Evolutionary conservation across 2,797 vertebrate species (phyloP), one percentile per base, ranked within the genome.

Genomic region (Telmatherina bonti): DNA sequence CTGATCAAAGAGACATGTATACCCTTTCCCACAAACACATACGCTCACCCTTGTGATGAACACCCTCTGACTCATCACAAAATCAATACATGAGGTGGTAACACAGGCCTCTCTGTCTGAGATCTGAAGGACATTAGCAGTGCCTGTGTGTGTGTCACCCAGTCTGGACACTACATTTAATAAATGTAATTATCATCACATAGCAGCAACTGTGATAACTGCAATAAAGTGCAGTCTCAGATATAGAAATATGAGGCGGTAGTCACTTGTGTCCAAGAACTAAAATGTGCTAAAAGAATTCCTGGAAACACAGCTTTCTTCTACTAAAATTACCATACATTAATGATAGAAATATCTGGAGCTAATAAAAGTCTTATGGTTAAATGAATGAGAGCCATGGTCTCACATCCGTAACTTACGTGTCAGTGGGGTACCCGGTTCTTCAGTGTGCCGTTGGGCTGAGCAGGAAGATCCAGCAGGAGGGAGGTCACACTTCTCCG

Each of bases 51-150:
- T 78, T 76, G 85, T 82, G 83, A 89, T 81, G 76, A 84, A 77
- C 70, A 78, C 62, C 64, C 74, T 86, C 88, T 92, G 91, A 92
- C 86, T 92, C 89, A 91, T 87, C 80, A 60, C 65, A 74, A 85
- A 88, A 90, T 92, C 90, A 92, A 92, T 92, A 88, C 54, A 61
- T 70, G 82, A 79, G 84, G 72, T 81, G 62, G 65, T 56, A 83
- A 76, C 84, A 86, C 75, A 82, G 81, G 55, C 73, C 70, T 82
- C 74, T 87, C 70, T 85, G 78, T 88, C 77, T 82, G 76, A 70
- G 63, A 84, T 66, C 35, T 79, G 52, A 91, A 85, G 87, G 85
- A 76, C 87, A 79, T 79, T 64, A 76, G 65, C 70, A 45, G 49
- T 1, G 22, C 0, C 64, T 77, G 62, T 71, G 63, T 78, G 63